phyloP scores from a whole-genome alignment of 2,888 invertebrate genomes.

The Fragum whitleyi region DNA sequence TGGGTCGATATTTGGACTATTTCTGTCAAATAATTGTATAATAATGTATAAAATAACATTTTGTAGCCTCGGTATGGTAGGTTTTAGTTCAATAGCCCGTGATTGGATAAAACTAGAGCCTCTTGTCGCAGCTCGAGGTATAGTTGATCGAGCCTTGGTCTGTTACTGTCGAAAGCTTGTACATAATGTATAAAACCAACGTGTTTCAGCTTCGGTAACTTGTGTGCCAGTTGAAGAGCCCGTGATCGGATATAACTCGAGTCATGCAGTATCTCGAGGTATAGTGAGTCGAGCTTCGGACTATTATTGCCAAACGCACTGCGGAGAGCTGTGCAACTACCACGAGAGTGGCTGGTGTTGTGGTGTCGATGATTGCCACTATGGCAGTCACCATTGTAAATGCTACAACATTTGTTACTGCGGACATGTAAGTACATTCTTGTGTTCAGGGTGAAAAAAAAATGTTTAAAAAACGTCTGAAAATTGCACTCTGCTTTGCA shows the following conservation, averaged over 20 bases:
- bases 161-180: too few species aligned
- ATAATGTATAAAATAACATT: too few species aligned
- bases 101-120: too few species aligned
- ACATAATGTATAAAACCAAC: too few species aligned
- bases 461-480: background rate
- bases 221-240: background rate
- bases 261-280: conserved; percentile 17
- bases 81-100: too few species aligned
- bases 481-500: background rate
- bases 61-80: too few species aligned
- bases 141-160: too few species aligned
- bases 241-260: conserved; percentile 1
- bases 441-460: background rate
- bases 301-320: conserved; percentile 27
- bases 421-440: conserved; percentile 13
- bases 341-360: background rate
- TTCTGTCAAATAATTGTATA: too few species aligned
- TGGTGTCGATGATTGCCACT: conserved; percentile 21
- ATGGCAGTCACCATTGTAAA: conserved; percentile 3
- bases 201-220: background rate
- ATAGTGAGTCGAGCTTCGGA: conserved; percentile 13
- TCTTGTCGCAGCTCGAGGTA: too few species aligned
- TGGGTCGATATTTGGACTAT: too few species aligned
- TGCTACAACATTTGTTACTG: conserved; percentile 24
- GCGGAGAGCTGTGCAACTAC: background rate